Evolutionary conservation across 2,113 vertebrate species (phyloP).

Genomic region (Acrocephalus arundinaceus): DNA sequence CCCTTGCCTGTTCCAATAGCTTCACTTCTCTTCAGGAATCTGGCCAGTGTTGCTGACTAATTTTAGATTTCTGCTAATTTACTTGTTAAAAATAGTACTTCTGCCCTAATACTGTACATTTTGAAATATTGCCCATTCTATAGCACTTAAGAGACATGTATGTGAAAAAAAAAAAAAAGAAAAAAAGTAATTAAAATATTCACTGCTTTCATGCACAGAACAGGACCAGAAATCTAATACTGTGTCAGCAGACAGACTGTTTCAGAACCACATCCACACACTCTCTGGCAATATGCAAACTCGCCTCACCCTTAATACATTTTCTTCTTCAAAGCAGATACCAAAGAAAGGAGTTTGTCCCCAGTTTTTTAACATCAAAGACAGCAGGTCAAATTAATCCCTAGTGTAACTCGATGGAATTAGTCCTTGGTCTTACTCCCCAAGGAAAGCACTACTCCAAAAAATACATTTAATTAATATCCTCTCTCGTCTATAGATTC

Average conservation of each 20-base stretch:
- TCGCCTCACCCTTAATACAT: not conserved
- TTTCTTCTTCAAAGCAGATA: constrained; percentile 44
- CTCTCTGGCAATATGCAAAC: not conserved
- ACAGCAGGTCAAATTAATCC: not conserved
- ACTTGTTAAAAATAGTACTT: not conserved
- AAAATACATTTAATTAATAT: constrained; percentile 22
- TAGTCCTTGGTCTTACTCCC: not conserved
- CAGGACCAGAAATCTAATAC: constrained; percentile 42
- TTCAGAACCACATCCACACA: constrained; percentile 7
- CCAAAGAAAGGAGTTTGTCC: constrained; percentile 9
- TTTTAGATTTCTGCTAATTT: constrained; percentile 9
- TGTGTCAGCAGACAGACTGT: constrained; percentile 7
- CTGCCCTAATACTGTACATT: not conserved
- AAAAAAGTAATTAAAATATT: not conserved
- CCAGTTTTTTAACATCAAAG: constrained; percentile 24
- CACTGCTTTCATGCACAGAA: not conserved
- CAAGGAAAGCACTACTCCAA: not conserved
- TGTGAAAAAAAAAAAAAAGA: not conserved
- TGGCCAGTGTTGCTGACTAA: not conserved
- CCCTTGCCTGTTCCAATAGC: not conserved
- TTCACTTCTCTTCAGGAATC: not conserved
- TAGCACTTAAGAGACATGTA: not conserved
- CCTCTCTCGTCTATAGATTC: not conserved
- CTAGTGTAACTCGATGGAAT: not conserved
- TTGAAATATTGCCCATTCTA: not conserved